A percentile compares a stretch with the other conserved stretches of the same genome.
Evolutionary conservation across 37 sponge, comb jelly and placozoan species (phyloP).

Genomic region (Ianthella basta): DNA sequence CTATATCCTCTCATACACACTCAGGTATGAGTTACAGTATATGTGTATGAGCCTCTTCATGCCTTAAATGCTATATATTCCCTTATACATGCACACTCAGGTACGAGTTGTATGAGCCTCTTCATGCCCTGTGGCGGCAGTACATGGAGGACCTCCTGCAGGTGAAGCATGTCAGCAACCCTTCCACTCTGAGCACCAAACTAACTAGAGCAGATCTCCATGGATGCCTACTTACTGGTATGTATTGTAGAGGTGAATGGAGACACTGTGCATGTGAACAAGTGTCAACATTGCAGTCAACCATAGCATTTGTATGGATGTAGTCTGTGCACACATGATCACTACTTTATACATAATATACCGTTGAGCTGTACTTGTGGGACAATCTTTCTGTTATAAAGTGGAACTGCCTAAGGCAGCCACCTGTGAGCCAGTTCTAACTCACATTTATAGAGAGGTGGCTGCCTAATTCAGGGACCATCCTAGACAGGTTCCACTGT

Average conservation of each 20-base stretch:
- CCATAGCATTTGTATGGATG: no score
- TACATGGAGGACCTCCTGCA: slow-evolving; percentile 80
- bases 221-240: slow-evolving; percentile 77
- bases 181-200: not conserved
- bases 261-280: not conserved
- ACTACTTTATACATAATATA: no score
- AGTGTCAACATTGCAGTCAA: not conserved
- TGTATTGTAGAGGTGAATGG: not conserved
- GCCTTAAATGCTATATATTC: no score
- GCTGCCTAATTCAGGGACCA: not conserved
- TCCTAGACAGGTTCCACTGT: not conserved
- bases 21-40: no score
- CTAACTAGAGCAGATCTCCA: slow-evolving; percentile 84
- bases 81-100: slow-evolving; percentile 3
- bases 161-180: not conserved
- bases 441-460: no score
- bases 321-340: no score
- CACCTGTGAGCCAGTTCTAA: no score
- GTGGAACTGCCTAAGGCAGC: no score
- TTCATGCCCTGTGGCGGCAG: slow-evolving; percentile 73
- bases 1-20: no score
- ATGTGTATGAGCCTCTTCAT: no score
- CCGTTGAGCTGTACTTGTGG: no score
- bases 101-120: slow-evolving; percentile 60
- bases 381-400: no score